Evolutionary conservation across 2,888 invertebrate species (phyloP).

Genomic region (Xestia c-nigrum): DNA sequence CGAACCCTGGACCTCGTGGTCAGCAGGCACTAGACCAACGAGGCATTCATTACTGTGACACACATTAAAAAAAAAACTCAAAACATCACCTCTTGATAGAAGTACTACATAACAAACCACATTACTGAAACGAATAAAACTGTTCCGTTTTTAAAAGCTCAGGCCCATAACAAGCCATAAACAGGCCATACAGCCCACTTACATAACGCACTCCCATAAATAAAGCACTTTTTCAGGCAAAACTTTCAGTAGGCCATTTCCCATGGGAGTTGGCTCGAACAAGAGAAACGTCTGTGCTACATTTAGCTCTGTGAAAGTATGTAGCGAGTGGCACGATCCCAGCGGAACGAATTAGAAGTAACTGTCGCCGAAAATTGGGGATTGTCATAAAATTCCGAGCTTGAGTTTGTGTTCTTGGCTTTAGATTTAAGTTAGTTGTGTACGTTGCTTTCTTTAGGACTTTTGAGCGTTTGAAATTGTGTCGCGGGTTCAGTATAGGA

Average conservation of each 20-base stretch:
- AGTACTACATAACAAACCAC: slow-evolving; percentile 16
- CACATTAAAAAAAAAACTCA: not conserved
- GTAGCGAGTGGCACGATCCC: slow-evolving; percentile 41
- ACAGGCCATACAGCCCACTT: slow-evolving; percentile 50
- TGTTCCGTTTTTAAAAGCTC: slow-evolving; percentile 43
- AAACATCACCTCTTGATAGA: not conserved
- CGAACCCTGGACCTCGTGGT: too few species aligned
- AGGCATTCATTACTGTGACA: too few species aligned
- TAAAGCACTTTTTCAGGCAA: slow-evolving; percentile 58
- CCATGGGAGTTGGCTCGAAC: slow-evolving; percentile 59
- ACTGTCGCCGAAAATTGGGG: slow-evolving; percentile 52
- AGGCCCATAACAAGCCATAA: slow-evolving; percentile 46
- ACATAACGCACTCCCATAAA: slow-evolving; percentile 50
- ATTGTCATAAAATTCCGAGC: slow-evolving; percentile 47
- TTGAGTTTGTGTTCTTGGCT: slow-evolving; percentile 15
- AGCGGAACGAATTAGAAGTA: slow-evolving; percentile 59
- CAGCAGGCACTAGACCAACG: too few species aligned
- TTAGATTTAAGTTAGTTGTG: slow-evolving; percentile 18
- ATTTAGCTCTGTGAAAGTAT: slow-evolving; percentile 55
- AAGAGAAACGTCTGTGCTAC: slow-evolving; percentile 59
- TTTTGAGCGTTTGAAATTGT: not conserved
- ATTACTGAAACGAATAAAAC: slow-evolving; percentile 46
- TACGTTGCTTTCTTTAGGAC: not conserved
- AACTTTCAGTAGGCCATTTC: slow-evolving; percentile 59
- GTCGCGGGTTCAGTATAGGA: not conserved